Base-by-base conservation (phyloP, 1,140 invertebrate genomes). In the Sogatella furcifera region DNA sequence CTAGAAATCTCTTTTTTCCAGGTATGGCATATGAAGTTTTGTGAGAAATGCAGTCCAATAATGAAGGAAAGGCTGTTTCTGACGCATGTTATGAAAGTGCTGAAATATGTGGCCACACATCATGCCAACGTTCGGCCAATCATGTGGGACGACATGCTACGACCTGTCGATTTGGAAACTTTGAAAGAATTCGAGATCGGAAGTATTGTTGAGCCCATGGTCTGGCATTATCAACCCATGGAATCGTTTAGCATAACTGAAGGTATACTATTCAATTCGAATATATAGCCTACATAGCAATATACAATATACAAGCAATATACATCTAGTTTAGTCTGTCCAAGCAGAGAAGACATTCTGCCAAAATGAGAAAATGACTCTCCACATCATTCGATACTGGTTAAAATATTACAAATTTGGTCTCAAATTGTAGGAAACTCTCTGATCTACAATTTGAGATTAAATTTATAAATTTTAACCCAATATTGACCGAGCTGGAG, bases 141-240 rank as follows among this genome's bases (percentile, higher is more conserved):
- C 6, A 88, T 97, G 66, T 97, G 95, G 95, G 93, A 97, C 69
- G 95, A 98, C 71, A 95, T 97, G 90, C 69, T 97, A 34, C 77
- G 91, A 22, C 77, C 81, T 22, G 83, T 92, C 66, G 80, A 81
- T 34, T 71, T 80, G 65, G 74, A 80, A 58, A 73, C 80, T 65
- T 78, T 88, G 70, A 74, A 81, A 59, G 82, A 81, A 55, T 82
- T 81, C 66, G 80, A 83, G 21, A 73, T 90, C 10, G 81, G 83
- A 1, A 78, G 80, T 22, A 77, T 87, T 49, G 82, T 92, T 0
- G 86, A 94, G 71, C 87, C 86, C 0, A 92, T 95, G 80, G 82
- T 91, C n/a, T 92, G 90, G 90, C 78, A 83, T 56, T 84, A 83
- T 62, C 74, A 76, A 67, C 66, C 77, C 6, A 72, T 72, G 54